A percentile compares a stretch with the other conserved stretches of the same genome.
These are phyloP conservation scores for Xanthorhoe spadicearia DNA, from an alignment of 2,888 invertebrate genomes.

Conservation along the genomic window DNA sequence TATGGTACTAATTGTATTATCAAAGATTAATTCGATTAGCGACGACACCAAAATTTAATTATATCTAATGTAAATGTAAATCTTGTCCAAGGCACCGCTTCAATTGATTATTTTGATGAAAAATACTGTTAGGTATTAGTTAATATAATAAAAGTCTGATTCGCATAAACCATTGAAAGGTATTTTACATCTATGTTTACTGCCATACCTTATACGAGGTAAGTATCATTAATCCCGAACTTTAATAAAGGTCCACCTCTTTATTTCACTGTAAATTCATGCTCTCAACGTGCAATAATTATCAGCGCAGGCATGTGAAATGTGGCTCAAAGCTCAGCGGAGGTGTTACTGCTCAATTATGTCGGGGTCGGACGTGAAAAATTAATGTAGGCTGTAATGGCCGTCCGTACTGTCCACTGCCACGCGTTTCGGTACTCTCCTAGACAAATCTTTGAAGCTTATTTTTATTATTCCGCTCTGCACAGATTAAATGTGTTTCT, in stretches of 20 bases:
- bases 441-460: neutral
- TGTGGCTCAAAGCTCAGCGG: slow-evolving; percentile 35
- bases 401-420: slow-evolving; percentile 40
- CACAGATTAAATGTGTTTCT: no score
- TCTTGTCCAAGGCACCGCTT: no score
- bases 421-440: neutral
- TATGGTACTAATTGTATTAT: no score
- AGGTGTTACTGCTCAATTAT: slow-evolving; percentile 67
- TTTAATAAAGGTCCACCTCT: slow-evolving; percentile 10
- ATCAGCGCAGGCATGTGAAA: slow-evolving; percentile 34
- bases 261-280: slow-evolving; percentile 24
- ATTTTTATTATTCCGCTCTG: no score
- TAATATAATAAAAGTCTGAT: no score
- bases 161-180: no score
- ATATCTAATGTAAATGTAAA: no score
- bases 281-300: slow-evolving; percentile 22
- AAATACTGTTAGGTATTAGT: no score
- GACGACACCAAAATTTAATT: no score
- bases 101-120: no score
- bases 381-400: slow-evolving; percentile 73
- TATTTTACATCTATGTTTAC: neutral
- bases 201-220: neutral
- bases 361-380: slow-evolving; percentile 70
- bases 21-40: no score
- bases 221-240: slow-evolving; percentile 6